Evolutionary conservation across 1,140 invertebrate genomes (phyloP).

Genomic region (Hylyphantes graminicola): DNA sequence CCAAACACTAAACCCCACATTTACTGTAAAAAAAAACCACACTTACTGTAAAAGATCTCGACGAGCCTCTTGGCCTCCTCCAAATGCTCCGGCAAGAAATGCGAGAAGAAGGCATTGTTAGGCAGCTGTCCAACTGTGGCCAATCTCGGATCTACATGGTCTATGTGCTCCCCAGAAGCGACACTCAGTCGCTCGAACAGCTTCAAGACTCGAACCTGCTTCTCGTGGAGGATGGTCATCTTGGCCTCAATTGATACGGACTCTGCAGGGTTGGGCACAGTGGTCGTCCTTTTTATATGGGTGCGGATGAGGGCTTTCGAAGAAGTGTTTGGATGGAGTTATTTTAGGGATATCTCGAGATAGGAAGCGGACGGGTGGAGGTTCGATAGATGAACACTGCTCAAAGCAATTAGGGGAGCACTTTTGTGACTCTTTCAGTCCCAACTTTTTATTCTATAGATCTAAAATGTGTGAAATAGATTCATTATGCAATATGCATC

Average conservation of each 20-base stretch:
- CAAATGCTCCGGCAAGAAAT: constrained; percentile 67
- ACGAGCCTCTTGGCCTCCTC: constrained; percentile 45
- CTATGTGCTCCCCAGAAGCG: constrained; percentile 32
- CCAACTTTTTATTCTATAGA: too few relatives aligned
- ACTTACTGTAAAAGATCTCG: constrained; percentile 53
- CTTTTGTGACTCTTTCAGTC: too few relatives aligned
- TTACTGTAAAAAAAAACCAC: too few relatives aligned
- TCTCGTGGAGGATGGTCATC: constrained; percentile 55
- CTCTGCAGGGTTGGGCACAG: constrained; percentile 41
- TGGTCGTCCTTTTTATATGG: background rate
- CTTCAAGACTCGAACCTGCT: constrained; percentile 51
- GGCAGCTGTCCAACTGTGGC: constrained; percentile 19
- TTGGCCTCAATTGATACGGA: constrained; percentile 5
- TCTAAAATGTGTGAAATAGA: too few relatives aligned
- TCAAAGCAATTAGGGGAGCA: too few relatives aligned
- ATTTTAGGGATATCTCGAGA: too few relatives aligned
- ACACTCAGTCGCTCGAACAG: constrained; percentile 52
- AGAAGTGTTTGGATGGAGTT: too few relatives aligned
- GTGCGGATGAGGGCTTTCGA: too few relatives aligned
- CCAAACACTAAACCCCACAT: too few relatives aligned
- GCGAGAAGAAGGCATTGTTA: constrained; percentile 61
- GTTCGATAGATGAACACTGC: too few relatives aligned
- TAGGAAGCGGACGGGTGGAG: background rate
- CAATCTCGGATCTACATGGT: constrained; percentile 34
- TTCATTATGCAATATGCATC: too few relatives aligned